Evolutionary conservation across 1,140 invertebrate species (phyloP).

Genomic region (Drosophila subobscura): DNA sequence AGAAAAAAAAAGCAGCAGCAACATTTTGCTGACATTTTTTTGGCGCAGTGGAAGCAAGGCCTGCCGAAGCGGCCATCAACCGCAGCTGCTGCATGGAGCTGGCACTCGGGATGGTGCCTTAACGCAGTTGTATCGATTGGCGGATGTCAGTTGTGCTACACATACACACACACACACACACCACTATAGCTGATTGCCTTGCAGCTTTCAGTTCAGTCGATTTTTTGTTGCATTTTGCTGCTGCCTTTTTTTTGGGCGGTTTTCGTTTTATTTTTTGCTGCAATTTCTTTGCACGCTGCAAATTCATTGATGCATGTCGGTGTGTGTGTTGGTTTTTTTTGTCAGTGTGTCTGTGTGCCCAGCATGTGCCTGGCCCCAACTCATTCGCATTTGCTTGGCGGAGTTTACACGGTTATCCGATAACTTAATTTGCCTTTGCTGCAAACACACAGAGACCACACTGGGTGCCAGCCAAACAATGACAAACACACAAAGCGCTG

Average conservation of each 20-base stretch:
- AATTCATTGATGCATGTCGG: slow-evolving; percentile 41
- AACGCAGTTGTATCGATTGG: slow-evolving; percentile 41
- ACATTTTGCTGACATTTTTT: slow-evolving; percentile 75
- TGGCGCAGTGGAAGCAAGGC: not conserved
- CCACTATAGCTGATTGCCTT: slow-evolving; percentile 41
- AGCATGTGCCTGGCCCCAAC: not conserved
- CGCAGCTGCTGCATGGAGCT: slow-evolving; percentile 6
- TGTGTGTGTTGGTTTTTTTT: slow-evolving; percentile 1
- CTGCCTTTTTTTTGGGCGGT: slow-evolving; percentile 28
- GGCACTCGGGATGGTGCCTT: slow-evolving; percentile 3
- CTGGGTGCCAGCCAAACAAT: too few relatives aligned
- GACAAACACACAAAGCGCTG: not conserved
- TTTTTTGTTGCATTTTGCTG: slow-evolving; percentile 17
- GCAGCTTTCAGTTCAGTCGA: slow-evolving; percentile 12
- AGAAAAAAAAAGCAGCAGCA: too few relatives aligned
- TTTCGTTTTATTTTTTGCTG: slow-evolving; percentile 30
- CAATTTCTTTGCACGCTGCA: slow-evolving; percentile 28
- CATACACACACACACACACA: slow-evolving; percentile 2
- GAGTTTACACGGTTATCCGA: slow-evolving; percentile 66
- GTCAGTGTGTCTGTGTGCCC: slow-evolving; percentile 2
- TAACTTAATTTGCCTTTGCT: slow-evolving; percentile 77
- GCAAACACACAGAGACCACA: slow-evolving; percentile 32
- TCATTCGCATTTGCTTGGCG: slow-evolving; percentile 32
- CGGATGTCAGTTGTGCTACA: slow-evolving; percentile 35
- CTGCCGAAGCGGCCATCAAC: slow-evolving; percentile 3